Base-by-base conservation (phyloP, 2,113 vertebrate genomes). In the Lepus europaeus region DNA sequence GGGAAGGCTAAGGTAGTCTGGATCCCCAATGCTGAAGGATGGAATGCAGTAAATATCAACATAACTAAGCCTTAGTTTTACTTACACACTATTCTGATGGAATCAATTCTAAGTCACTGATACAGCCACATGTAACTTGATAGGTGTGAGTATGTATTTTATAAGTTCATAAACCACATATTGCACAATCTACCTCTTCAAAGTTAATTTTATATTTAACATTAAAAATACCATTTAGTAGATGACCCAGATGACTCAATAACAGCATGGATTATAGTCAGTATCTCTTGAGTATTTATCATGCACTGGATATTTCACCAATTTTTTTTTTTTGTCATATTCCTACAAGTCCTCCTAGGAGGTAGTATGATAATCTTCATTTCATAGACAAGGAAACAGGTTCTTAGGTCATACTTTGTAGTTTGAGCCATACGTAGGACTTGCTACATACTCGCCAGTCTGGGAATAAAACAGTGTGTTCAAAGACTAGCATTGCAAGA, bases 311-410 rank as follows among this genome's bases (percentile, higher is more conserved):
- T 13, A 84, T 72, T 61, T 69, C 87, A 31, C 13, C 80, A 76
- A 87, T n/a, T n/a, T n/a, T 39, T 78, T 89, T 9, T 82, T 94
- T 91, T 74, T 94, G 25, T 27, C 33, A 12, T 27, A 76, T 7
- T 81, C 56, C 33, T 68, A 68, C 76, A 36, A 59, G 27, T 4
- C n/a, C 82, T 73, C 16, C 63, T 70, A 51, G 51, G 39, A 77
- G 8, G 3, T 56, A 89, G 5, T 74, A 64, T 79, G 88, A 61
- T 51, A 91, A n/a, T 72, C 12, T 83, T 56, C 19, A 76, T 56
- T 93, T 93, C 45, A 53, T 68, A 29, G 64, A 66, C 79, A 31
- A 93, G 17, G 39, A 93, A 96, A n/a, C 6, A 33, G 9, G 77
- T 68, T 61, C 27, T 64, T 78, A 90, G 16, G 25, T 19, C 29